Conservation (phyloP, 1,140 invertebrate genomes). For the Penaeus chinensis region DNA sequence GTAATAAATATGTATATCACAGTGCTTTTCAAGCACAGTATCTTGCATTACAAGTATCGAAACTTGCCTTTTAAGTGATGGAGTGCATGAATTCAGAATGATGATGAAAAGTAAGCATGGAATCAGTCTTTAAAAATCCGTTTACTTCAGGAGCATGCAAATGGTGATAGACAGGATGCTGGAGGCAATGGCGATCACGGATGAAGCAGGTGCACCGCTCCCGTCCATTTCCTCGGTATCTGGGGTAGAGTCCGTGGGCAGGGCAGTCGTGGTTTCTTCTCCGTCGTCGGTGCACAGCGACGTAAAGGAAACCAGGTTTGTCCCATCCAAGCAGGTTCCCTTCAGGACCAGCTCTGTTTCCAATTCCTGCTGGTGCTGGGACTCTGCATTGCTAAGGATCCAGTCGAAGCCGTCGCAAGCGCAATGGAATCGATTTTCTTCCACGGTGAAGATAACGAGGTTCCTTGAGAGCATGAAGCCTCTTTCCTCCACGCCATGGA, state of each 20-base stretch:
- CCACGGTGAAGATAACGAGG: constrained; percentile 34
- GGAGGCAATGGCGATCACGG: background rate
- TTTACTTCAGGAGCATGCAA: no score
- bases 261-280: background rate
- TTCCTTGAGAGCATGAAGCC: constrained; percentile 41
- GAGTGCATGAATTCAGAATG: no score
- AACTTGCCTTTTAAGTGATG: no score
- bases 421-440: constrained; percentile 52
- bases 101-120: no score
- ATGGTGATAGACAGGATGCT: background rate
- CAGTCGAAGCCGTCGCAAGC: constrained; percentile 31
- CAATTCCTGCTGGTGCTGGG: constrained; percentile 28
- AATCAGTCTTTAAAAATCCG: no score
- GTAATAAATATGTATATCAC: no score
- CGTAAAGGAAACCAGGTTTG: constrained; percentile 20
- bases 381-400: background rate
- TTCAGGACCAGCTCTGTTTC: constrained; percentile 35
- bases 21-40: no score
- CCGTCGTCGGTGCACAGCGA: constrained; percentile 7
- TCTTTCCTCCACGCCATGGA: constrained; percentile 15
- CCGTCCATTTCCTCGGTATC: no score
- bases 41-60: no score
- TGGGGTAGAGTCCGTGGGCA: no score
- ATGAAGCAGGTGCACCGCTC: background rate
- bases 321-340: constrained; percentile 23